Evolutionary conservation across 2,113 vertebrate species (phyloP).

Genomic region (Ammospiza caudacuta): DNA sequence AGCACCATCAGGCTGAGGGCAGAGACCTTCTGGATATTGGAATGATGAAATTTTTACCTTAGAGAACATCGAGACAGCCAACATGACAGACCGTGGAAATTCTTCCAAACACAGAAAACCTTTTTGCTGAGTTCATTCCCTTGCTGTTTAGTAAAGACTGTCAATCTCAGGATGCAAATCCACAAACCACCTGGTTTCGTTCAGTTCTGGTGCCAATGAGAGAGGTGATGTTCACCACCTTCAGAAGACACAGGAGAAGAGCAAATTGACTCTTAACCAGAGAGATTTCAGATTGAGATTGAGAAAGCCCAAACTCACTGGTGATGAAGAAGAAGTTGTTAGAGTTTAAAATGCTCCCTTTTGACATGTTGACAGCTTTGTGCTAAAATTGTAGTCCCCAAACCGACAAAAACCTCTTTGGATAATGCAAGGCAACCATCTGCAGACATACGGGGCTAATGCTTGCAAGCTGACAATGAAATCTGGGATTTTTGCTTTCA

Average conservation of each 20-base stretch:
- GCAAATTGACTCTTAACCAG: background rate
- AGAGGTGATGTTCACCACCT: background rate
- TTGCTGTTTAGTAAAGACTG: background rate
- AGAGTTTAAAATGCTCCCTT: background rate
- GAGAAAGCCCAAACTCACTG: background rate
- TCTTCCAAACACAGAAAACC: background rate
- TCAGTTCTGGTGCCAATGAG: background rate
- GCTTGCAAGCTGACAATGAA: fast-evolving
- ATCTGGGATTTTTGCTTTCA: background rate
- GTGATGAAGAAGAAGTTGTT: background rate
- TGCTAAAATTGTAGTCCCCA: background rate
- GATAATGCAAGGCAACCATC: background rate
- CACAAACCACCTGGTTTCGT: background rate
- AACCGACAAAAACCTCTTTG: background rate
- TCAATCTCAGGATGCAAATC: background rate
- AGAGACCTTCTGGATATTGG: background rate
- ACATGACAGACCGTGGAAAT: background rate
- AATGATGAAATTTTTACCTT: background rate
- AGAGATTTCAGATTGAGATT: background rate
- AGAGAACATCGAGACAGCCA: background rate
- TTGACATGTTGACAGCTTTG: fast-evolving
- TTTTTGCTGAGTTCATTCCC: background rate
- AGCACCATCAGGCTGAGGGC: background rate
- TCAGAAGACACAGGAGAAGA: background rate
- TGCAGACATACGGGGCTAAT: fast-evolving